Conservation (phyloP, 2,113 vertebrate genomes). For the Hippocampus comes region DNA sequence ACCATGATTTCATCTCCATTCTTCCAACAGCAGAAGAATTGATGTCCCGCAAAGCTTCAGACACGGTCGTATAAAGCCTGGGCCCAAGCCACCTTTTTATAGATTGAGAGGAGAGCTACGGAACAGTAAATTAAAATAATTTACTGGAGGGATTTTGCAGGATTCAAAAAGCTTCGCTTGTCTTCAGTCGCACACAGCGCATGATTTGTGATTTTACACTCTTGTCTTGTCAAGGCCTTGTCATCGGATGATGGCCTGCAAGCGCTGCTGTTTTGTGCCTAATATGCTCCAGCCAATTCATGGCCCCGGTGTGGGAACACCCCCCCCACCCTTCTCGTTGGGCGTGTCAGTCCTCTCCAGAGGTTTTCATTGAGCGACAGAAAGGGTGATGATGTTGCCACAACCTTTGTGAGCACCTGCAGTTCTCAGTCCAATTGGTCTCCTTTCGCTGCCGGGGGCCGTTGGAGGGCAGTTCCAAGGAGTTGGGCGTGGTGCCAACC, state of each 20-base stretch:
- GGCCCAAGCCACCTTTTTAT: too few species aligned
- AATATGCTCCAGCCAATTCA: slow-evolving; percentile 34
- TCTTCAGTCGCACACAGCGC: background rate
- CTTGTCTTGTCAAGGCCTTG: slow-evolving; percentile 64
- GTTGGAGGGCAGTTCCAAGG: slow-evolving; percentile 47
- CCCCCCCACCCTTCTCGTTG: slow-evolving; percentile 21
- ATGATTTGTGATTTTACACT: background rate
- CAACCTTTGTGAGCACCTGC: slow-evolving; percentile 58
- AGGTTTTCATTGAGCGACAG: slow-evolving; percentile 46
- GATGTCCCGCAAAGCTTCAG: background rate
- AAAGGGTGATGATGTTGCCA: slow-evolving; percentile 43
- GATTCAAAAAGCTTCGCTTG: background rate
- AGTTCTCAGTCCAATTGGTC: slow-evolving; percentile 44
- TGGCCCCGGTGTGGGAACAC: slow-evolving; percentile 28
- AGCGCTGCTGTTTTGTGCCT: slow-evolving; percentile 46
- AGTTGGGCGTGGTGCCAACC: slow-evolving; percentile 35
- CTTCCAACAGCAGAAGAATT: background rate
- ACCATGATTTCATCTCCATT: background rate
- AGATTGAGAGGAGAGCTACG: too few species aligned
- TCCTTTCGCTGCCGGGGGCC: slow-evolving; percentile 41
- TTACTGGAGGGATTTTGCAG: background rate
- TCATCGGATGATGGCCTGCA: slow-evolving; percentile 52
- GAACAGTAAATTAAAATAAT: too few species aligned
- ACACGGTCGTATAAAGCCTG: too few species aligned
- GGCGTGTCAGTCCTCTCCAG: slow-evolving; percentile 54